These are phyloP conservation scores for Microctonus brassicae DNA, from an alignment of 2,888 invertebrate species.

Conservation along the genomic window DNA sequence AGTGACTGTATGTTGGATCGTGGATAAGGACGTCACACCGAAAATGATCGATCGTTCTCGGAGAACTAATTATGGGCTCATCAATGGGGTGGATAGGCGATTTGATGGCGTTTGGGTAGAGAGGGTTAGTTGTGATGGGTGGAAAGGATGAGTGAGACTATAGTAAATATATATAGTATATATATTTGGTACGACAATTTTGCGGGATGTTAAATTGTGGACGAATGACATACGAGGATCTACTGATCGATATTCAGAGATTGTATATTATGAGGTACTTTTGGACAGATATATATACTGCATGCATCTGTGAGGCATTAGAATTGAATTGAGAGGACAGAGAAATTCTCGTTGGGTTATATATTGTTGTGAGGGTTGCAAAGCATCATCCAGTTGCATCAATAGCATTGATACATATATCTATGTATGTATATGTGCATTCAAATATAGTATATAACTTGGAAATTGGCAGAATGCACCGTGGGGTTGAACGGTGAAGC, in stretches of 20 bases:
- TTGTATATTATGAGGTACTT: constrained; percentile 8
- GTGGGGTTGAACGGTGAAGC: constrained; percentile 46
- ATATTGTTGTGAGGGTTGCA: constrained; percentile 9
- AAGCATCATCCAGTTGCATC: constrained; percentile 43
- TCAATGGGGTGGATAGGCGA: constrained; percentile 38
- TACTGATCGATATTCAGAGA: constrained; percentile 22
- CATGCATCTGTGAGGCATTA: constrained; percentile 14
- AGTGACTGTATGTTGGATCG: constrained; percentile 14
- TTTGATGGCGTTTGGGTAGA: constrained; percentile 4
- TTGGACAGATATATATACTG: no score
- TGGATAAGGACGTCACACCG: constrained; percentile 33
- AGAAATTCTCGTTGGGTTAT: not conserved
- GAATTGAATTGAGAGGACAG: constrained; percentile 15
- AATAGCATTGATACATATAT: constrained; percentile 39
- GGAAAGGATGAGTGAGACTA: no score
- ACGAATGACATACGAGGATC: constrained; percentile 32
- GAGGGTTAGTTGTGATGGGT: not conserved
- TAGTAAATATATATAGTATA: no score
- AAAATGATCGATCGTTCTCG: constrained; percentile 48
- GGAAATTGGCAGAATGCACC: constrained; percentile 63
- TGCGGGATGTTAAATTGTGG: constrained; percentile 8
- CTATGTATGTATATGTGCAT: no score
- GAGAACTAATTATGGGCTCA: constrained; percentile 49
- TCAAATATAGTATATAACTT: constrained; percentile 49
- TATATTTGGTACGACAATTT: not conserved